These are phyloP conservation scores for Picus viridis DNA, from an alignment of 2,797 vertebrate species.

Conservation along the genomic window DNA sequence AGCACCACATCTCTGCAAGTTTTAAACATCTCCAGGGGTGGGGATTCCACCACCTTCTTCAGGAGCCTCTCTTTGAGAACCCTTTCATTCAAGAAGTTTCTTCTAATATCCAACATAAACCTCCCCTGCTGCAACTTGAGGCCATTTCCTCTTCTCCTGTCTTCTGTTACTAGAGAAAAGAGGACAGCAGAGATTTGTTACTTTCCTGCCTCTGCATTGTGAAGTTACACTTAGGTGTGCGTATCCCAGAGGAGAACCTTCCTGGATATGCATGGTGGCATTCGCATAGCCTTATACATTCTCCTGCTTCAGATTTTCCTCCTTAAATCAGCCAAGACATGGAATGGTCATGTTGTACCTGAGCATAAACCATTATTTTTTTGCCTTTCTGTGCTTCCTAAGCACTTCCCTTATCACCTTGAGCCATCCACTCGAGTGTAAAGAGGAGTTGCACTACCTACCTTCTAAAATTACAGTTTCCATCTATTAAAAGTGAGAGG, in stretches of 20 bases:
- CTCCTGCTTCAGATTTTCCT: background rate
- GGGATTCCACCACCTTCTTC: too few species aligned
- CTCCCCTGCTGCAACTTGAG: too few species aligned
- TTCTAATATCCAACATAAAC: too few species aligned
- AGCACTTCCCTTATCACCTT: constrained; percentile 20
- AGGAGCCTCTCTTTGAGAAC: too few species aligned
- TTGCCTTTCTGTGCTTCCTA: background rate
- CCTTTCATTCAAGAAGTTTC: too few species aligned
- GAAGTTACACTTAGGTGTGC: background rate
- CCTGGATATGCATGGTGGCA: background rate
- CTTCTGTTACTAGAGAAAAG: too few species aligned
- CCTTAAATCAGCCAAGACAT: background rate
- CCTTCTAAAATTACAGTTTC: constrained; percentile 58
- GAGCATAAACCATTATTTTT: constrained; percentile 5
- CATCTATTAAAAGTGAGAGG: constrained; percentile 22
- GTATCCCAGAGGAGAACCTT: background rate
- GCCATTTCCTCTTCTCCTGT: too few species aligned
- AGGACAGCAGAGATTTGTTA: background rate
- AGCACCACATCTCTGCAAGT: too few species aligned
- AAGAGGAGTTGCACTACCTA: constrained; percentile 26
- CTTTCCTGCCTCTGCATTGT: background rate
- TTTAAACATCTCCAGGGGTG: too few species aligned
- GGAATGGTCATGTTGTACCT: background rate
- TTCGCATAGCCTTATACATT: background rate
- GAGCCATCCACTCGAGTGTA: constrained; percentile 30